Base-by-base conservation (phyloP, 2,113 vertebrate genomes). In the Eptesicus fuscus region DNA sequence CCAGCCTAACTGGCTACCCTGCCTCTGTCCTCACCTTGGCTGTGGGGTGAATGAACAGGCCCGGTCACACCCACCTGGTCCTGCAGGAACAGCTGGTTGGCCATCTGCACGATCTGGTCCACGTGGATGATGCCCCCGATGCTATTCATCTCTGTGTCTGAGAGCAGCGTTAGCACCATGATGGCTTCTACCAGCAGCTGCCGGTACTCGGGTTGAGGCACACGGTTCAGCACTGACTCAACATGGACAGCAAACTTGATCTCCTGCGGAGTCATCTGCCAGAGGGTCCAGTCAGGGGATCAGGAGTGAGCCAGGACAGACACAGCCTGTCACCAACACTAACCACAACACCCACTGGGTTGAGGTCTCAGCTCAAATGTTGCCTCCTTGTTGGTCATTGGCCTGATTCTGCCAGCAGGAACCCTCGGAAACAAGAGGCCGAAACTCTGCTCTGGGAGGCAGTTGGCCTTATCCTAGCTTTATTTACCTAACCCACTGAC, bases 201-300 rank as follows among this genome's bases (percentile, higher is more conserved):
- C 94, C 99, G 98, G 98, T 99, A 99, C 98, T 99, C 99, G 0
- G 99, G 99, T 93, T 99, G 99, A 4, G 99, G 99, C 11, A 99
- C 99, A 1, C 99, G 99, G 98, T 99, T 99, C 97, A 99, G 98
- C 95, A 99, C 99, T 0, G 99, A 99, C 97, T 99, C 99, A 96
- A 99, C 99, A 1, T 99, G 99, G 96, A 99, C 99, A 0, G 99
- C 99, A 97, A 99, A 99, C 98, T 99, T 99, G 97, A 99, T 99
- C 97, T 99, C 99, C 0, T 99, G 98, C 0, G 98, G 98, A 9
- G 99, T 99, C 99, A 99, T 99, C 99, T 99, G 94, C 16, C 93
- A 94, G 78, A 91, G 83, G 90, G 44, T 65, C 17, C 30, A 32
- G 22, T 14, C 23, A 79, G 65, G 35, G 18, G 37, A 25, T 42